Evolutionary conservation across 2,797 vertebrate genomes (phyloP).

Genomic region (Phylloscopus collybita): DNA sequence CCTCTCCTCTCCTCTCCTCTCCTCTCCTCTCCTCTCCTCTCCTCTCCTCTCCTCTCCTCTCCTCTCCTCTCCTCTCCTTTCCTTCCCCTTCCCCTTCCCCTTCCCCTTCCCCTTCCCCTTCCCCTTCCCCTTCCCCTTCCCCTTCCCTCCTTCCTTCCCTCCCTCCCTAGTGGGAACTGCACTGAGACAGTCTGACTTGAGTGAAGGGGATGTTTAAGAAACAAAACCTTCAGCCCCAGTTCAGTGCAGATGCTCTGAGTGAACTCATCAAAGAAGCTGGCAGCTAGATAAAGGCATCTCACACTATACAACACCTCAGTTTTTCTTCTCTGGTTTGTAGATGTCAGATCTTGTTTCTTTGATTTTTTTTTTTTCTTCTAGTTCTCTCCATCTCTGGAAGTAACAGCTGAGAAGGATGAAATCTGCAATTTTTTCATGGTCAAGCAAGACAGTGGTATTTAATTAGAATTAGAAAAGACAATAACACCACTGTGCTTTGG

Average conservation of each 20-base stretch:
- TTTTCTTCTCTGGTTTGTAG: slow-evolving; percentile 2
- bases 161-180: background rate
- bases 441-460: background rate
- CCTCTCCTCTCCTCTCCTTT: too few species aligned
- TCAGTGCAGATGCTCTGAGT: background rate
- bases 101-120: background rate
- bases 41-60: too few species aligned
- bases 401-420: background rate
- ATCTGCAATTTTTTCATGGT: background rate
- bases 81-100: background rate
- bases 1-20: too few species aligned
- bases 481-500: background rate
- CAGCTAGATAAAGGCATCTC: slow-evolving; percentile 3
- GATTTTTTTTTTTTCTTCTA: slow-evolving; percentile 35
- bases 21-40: too few species aligned
- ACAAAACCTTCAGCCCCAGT: background rate
- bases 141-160: too few species aligned
- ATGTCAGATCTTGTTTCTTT: slow-evolving; percentile 19
- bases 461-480: background rate
- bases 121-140: background rate
- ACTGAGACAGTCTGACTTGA: background rate
- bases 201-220: slow-evolving; percentile 7
- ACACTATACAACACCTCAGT: background rate
- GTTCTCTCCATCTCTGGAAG: background rate
- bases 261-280: slow-evolving; percentile 25